Base-by-base conservation (phyloP, 2,888 invertebrate genomes). In the Pristionchus exspectatus region DNA sequence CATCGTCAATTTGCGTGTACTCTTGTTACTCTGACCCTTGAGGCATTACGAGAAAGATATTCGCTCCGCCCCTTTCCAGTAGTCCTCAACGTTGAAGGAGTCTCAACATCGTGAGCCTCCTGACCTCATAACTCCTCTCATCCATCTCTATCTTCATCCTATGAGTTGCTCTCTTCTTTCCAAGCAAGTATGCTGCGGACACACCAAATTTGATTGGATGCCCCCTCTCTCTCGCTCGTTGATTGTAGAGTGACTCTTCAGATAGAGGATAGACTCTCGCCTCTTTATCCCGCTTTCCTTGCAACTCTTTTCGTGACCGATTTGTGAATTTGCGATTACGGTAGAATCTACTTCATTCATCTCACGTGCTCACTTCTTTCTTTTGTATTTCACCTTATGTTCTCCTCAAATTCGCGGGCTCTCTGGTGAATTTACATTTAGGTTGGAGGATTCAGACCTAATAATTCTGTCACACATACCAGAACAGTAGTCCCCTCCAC, bases 161-260 rank as follows among this genome's bases (percentile, higher is more conserved):
- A 77, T 44, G 74, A 69, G 69, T 33, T 50, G 54, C 56, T 50
- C 30, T 33, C 33, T 24, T 84, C 54, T n/a, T 30, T 54, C 24
- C 9, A 12, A 4, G 21, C 21, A 38, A 50, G 44, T 50, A 50
- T 50, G 44, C 44, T 50, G 77, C 5, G 44, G 21, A 18, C 38
- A 44, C 27, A 54, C 81, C 81, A 81, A 81, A 81, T 81, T 81
- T 50, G 81, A 81, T 81, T 81, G 81, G 81, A 27, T 81, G 44
- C 81, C 38, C 44, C 5, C 44, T 85, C 85, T 59, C 63, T 24
- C 85, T 63, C 59, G 30, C 44, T 38, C n/a, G 16, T 81, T 81
- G 81, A 81, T 81, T 81, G 81, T 81, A 24, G 21, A 74, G 50
- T 74, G 74, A 74, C 81, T 54, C 81, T 81, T 81, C 81, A 50